Evolutionary conservation across 2,888 invertebrate species (phyloP).

Genomic region (Graphium colonna): DNA sequence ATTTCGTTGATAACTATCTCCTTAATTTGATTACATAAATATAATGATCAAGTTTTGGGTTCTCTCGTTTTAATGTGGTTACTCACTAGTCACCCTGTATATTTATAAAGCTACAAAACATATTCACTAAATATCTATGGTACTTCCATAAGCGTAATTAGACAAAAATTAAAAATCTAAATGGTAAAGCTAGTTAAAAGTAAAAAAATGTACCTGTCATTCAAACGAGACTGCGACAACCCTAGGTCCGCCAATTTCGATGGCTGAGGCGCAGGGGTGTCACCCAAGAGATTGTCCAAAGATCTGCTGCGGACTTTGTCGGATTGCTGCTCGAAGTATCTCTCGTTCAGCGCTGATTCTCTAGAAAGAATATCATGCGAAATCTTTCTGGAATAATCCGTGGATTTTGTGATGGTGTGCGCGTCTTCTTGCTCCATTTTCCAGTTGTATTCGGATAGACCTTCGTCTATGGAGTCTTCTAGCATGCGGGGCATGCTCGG

Average conservation of each 20-base stretch:
- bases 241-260: conserved; percentile 86
- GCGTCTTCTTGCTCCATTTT: conserved; percentile 59
- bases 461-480: conserved; percentile 69
- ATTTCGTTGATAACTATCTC: too few relatives aligned
- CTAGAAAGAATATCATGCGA: conserved; percentile 89
- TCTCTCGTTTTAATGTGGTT: too few relatives aligned
- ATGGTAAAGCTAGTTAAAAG: too few relatives aligned
- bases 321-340: conserved; percentile 87
- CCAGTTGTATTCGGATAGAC: conserved; percentile 68
- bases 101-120: too few relatives aligned
- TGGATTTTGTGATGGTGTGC: conserved; percentile 40
- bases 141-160: too few relatives aligned
- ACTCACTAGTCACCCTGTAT: too few relatives aligned
- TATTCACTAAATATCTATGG: too few relatives aligned
- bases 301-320: conserved; percentile 90
- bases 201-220: conserved; percentile 91
- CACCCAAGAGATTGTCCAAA: conserved; percentile 89
- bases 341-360: conserved; percentile 91
- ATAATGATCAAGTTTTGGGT: too few relatives aligned
- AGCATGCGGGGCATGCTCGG: conserved; percentile 71
- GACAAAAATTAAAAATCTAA: too few relatives aligned
- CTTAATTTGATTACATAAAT: too few relatives aligned
- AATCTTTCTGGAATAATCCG: conserved; percentile 81
- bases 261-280: conserved; percentile 81
- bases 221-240: conserved; percentile 90